A percentile compares a stretch with the other conserved stretches of the same genome.
Evolutionary conservation across 2,797 vertebrate genomes (phyloP).

Genomic region (Steatocranus sp.): DNA sequence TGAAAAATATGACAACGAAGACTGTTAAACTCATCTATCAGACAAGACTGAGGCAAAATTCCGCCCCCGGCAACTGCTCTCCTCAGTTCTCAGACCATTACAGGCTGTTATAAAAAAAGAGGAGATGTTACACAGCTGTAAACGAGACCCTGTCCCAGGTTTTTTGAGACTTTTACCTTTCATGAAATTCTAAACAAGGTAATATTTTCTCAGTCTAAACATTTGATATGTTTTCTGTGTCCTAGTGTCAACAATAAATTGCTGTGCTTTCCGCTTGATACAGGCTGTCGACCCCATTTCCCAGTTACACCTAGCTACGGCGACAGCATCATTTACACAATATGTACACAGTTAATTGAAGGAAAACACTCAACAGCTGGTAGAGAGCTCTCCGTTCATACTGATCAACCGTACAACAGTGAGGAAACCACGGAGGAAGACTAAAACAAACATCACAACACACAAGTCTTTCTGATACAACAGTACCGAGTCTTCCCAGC

Average conservation of each 20-base stretch:
- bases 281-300: not conserved
- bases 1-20: not conserved
- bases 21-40: not conserved
- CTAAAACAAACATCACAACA: not conserved
- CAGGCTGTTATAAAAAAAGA: not conserved
- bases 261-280: not conserved
- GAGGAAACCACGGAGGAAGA: accelerated
- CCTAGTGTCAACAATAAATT: not conserved
- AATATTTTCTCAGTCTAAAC: not conserved
- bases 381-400: not conserved
- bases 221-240: not conserved
- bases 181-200: not conserved
- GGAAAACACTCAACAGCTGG: not conserved
- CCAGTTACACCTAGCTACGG: not conserved
- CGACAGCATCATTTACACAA: not conserved
- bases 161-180: not conserved
- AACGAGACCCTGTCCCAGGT: not conserved
- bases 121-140: not conserved
- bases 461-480: not conserved
- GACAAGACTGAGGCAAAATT: not conserved
- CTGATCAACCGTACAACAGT: not conserved
- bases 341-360: not conserved
- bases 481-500: not conserved
- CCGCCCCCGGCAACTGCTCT: accelerated
- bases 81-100: not conserved